phyloP scores from a whole-genome alignment of 2,113 vertebrate species.

The Sisor rabdophorus region DNA sequence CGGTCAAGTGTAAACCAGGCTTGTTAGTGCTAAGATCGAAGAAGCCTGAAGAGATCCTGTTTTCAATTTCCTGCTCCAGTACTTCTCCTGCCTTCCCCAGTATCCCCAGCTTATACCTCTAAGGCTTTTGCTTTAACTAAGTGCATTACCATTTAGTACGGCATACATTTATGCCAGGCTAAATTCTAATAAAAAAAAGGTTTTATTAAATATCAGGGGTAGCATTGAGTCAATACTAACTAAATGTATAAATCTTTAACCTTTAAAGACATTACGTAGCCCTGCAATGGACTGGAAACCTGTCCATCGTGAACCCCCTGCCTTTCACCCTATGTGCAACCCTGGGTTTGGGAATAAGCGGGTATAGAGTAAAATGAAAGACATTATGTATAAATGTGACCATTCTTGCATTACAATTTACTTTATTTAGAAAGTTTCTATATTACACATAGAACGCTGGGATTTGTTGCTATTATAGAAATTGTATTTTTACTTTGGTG shows the following conservation, averaged over 20 bases:
- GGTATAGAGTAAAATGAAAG: no score
- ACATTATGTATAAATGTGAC: neutral
- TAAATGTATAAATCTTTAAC: neutral
- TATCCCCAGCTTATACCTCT: slow-evolving; percentile 20
- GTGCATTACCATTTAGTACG: slow-evolving; percentile 18
- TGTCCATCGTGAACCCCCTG: no score
- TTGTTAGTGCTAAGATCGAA: slow-evolving; percentile 49
- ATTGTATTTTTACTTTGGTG: neutral
- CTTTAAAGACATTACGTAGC: neutral
- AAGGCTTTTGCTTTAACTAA: slow-evolving; percentile 29
- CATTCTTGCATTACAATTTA: no score
- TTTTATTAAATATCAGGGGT: neutral
- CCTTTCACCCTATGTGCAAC: no score
- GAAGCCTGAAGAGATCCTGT: slow-evolving; percentile 37
- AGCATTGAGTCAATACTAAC: neutral
- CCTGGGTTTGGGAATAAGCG: no score
- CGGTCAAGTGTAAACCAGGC: slow-evolving; percentile 45
- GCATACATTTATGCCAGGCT: neutral
- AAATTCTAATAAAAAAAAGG: neutral
- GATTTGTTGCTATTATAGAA: neutral
- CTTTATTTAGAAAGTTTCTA: neutral
- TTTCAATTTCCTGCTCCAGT: slow-evolving; percentile 60
- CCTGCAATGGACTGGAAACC: no score
- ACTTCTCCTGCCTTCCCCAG: slow-evolving; percentile 29
- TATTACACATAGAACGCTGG: neutral